Conservation (phyloP, 2,113 vertebrate species). For the Poeciliopsis prolifica region DNA sequence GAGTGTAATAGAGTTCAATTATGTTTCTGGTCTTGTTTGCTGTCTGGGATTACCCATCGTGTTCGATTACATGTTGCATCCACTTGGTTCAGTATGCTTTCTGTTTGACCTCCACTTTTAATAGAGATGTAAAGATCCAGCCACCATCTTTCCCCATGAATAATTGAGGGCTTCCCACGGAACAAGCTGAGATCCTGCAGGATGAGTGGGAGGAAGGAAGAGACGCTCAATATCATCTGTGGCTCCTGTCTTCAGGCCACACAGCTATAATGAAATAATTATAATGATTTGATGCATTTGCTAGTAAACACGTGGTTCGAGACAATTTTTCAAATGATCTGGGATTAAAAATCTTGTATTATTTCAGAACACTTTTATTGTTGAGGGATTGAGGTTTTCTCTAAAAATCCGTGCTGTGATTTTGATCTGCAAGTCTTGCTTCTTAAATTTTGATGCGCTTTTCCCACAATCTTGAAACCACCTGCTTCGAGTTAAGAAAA, state of each 20-base stretch:
- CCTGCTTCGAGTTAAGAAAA: slow-evolving; percentile 33
- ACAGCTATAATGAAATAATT: slow-evolving; percentile 28
- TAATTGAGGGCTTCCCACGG: slow-evolving; percentile 65
- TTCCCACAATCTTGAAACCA: slow-evolving; percentile 24
- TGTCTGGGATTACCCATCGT: slow-evolving; percentile 1
- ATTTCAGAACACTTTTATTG: not conserved
- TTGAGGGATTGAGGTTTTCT: slow-evolving; percentile 19
- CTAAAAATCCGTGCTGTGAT: slow-evolving; percentile 24
- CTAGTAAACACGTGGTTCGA: slow-evolving; percentile 8
- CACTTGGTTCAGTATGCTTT: slow-evolving; percentile 28
- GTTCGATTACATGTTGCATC: slow-evolving; percentile 30
- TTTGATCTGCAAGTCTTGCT: slow-evolving; percentile 24
- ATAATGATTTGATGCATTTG: slow-evolving; percentile 32
- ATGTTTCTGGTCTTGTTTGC: slow-evolving; percentile 10
- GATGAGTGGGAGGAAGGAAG: slow-evolving; percentile 37
- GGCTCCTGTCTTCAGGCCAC: slow-evolving; percentile 18
- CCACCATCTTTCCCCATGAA: slow-evolving; percentile 54
- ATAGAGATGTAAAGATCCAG: slow-evolving; percentile 53
- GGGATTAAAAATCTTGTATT: not conserved
- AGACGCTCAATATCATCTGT: slow-evolving; percentile 22
- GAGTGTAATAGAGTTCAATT: not conserved
- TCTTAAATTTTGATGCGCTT: slow-evolving; percentile 39
- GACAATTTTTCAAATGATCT: slow-evolving; percentile 5
- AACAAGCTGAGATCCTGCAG: slow-evolving; percentile 46
- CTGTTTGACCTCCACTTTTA: slow-evolving; percentile 60